Evolutionary conservation across 2,113 vertebrate species (phyloP), one percentile per base, ranked within the genome.

Genomic region (Oriolus oriolus): DNA sequence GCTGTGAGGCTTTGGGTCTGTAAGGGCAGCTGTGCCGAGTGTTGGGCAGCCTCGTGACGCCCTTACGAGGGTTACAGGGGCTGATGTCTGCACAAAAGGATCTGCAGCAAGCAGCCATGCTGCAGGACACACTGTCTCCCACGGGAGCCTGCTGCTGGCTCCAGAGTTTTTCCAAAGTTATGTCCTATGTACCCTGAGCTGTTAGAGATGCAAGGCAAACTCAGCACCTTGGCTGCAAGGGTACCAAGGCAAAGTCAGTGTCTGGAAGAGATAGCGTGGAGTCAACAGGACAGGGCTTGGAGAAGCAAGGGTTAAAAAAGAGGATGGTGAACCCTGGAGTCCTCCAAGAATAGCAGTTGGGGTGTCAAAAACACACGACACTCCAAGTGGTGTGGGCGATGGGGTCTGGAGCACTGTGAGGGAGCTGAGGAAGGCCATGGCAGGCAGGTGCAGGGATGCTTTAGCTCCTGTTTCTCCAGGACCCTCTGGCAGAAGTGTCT

Each of bases 51-150:
- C 95, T 96, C 59, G 66, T 96, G 96, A 94, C 95, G 77, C 78
- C 80, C 70, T 69, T 24, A 24, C 7, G 10, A 74, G 52, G 45
- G 73, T 59, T 83, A 85, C 35, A 11, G 91, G 70, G 92, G 84
- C 84, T 96, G 93, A 94, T 69, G 91, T 83, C 82, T 90, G 85
- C 82, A 70, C 83, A 74, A 70, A 93, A 65, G 82, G 87, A 61
- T 42, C 59, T 80, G 87, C 59, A 94, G 78, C 75, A 59, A 91
- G 68, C 75, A 73, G 78, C 77, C 17, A 0, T 49, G 57, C 73
- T 53, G 50, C 4, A 2, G 78, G 66, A 71, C 77, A 45, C 1
- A 5, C 30, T 2, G 20, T 41, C 39, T 90, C 75, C 87, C 59
- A 54, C 59, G 78, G 82, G 92, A 88, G 33, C 64, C 93, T 28